Base-by-base conservation (phyloP, 2,113 vertebrate species). In the Coturnix japonica region DNA sequence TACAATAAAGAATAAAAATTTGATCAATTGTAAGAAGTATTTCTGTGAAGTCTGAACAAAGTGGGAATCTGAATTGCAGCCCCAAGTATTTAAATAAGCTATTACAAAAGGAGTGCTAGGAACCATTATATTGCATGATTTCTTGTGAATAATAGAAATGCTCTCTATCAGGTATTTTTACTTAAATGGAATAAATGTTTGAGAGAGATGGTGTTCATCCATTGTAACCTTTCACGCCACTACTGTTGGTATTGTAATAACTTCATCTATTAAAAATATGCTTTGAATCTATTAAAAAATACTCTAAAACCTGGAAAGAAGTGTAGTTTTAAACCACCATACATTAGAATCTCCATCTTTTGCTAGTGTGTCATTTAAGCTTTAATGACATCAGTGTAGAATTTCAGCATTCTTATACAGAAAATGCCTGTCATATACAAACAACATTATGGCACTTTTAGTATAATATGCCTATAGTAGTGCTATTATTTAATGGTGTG, bases 31-130 rank as follows among this genome's bases (percentile, higher is more conserved):
- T 96, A 95, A 94, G 87, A 96, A 94, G 89, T 97, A 97, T 95
- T 96, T 96, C 96, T 94, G 74, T 91, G 94, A 96, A 96, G 76
- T 93, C 93, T 97, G 96, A 97, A 96, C 95, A 96, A 97, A 97
- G 94, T 97, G 85, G 78, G 96, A 97, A 96, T 96, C 94, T 96
- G 96, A 98, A 97, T 97, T 97, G 95, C 95, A 97, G 96, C 75
- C 93, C 89, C 70, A 84, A 94, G 95, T 97, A 97, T 97, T 98
- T 98, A 97, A 98, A 98, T 97, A 97, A 97, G 96, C 95, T 96
- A 95, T 97, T 98, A 97, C 91, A 96, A 97, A 98, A 97, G 94
- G 74, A 97, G 81, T 84, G 91, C 95, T 97, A 94, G 96, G 91
- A 97, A 95, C 95, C 95, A 97, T 97, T 97, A 96, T 97, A 96